phyloP scores from a whole-genome alignment of 2,113 vertebrate genomes.

The Anser cygnoides region DNA sequence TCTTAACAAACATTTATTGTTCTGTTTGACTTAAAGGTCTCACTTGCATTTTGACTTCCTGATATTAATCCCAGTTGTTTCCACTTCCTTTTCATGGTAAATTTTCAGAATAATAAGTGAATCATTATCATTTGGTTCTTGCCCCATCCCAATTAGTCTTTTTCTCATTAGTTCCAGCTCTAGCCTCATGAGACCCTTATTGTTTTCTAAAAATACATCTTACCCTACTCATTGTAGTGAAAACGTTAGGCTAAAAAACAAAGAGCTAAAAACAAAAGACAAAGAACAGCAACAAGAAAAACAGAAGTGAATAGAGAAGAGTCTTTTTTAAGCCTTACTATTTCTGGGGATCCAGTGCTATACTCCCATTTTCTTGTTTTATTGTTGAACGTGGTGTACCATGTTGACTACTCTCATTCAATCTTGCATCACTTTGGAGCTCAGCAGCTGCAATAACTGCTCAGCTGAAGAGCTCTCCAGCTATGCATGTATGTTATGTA shows the following conservation, averaged over 20 bases:
- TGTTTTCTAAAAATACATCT: conserved; percentile 31
- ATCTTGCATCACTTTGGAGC: not conserved
- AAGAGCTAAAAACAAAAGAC: not conserved
- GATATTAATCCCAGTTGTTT: conserved; percentile 6
- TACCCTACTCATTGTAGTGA: not conserved
- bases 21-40: not conserved
- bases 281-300: not conserved
- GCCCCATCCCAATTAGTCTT: not conserved
- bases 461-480: not conserved
- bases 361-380: not conserved
- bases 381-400: not conserved
- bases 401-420: not conserved
- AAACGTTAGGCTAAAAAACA: not conserved
- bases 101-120: not conserved
- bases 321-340: not conserved
- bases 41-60: not conserved
- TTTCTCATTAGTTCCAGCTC: not conserved
- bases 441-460: not conserved
- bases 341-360: not conserved
- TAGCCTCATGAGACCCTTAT: not conserved
- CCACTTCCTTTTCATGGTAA: not conserved
- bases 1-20: not conserved
- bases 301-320: not conserved
- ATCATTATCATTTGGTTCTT: not conserved
- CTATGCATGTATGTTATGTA: no score